Base-by-base conservation (phyloP, 2,888 invertebrate genomes). In the Lucinisca nassula region DNA sequence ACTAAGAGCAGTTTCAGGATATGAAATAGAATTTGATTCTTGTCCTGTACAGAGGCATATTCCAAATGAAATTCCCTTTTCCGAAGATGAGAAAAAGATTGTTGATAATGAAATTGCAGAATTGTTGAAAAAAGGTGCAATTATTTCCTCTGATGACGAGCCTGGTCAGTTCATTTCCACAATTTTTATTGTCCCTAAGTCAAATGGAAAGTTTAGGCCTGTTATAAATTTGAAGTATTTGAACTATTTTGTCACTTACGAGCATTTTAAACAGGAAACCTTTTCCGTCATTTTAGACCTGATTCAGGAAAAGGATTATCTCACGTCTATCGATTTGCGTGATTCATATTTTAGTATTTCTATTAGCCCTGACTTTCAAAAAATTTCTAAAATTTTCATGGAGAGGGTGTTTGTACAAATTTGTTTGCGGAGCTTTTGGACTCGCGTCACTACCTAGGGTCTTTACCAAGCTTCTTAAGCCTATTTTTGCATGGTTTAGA, bases 401-500 rank as follows among this genome's bases (percentile, higher is more conserved):
- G 82, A 51, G 75, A 37, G 35, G 72, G 3, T 37, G 51, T 14
- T n/a, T 82, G 35, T 85, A 72, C 79, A n/a, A 76, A 24, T 85
- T 83, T 61, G 80, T 79, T 38, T 74, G 75, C 40, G 55, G 87
- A 49, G 84, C 79, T 4, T 85, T 83, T 76, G 88, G 88, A 2
- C 37, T 87, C 8, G 72, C 78, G 14, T 61, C 79, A 24, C 79
- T 76, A 8, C 87, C 88, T 30, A 79, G 85, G 21, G 67, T 87
- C 21, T 88, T 84, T 75, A 90, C 88, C 21, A 86, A 88, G 73
- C n/a, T n/a, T n/a, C n/a, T n/a, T n/a, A n/a, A n/a, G 40, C 82
- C 8, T 70, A 37, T 72, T n/a, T 88, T 80, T 88, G 75, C 80
- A 21, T 61, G 37, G 38, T 86, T 86, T 30, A 79, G 88, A 58